A percentile compares a stretch with the other conserved stretches of the same genome.
Evolutionary conservation across 30 jellyfish, hydroid and myxozoan genomes (phyloP).

Genomic region (Turritopsis rubra): DNA sequence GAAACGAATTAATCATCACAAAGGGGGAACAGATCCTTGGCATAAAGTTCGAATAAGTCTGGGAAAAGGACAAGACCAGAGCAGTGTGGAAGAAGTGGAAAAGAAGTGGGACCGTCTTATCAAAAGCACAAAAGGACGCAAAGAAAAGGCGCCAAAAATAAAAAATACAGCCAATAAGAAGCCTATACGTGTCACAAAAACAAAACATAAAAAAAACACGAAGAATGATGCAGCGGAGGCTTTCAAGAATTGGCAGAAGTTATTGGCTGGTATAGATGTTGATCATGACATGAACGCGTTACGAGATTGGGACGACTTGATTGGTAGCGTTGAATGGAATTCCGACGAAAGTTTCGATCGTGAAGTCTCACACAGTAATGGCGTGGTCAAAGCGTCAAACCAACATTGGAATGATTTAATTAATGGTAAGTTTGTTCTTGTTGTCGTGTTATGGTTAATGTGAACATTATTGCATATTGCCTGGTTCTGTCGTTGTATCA

Average conservation of each 20-base stretch:
- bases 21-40: background rate
- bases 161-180: slow-evolving; percentile 3
- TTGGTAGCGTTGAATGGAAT: background rate
- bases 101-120: slow-evolving; percentile 18
- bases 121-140: background rate
- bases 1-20: background rate
- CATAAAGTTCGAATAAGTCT: background rate
- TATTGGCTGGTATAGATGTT: background rate
- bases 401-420: slow-evolving; percentile 29
- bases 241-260: background rate
- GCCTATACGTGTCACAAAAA: background rate
- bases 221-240: background rate
- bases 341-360: background rate
- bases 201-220: background rate
- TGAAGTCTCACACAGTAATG: background rate
- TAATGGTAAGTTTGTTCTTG: slow-evolving; percentile 20
- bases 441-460: too few species aligned
- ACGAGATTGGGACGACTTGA: slow-evolving; percentile 23
- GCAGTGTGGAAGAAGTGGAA: background rate
- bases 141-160: background rate
- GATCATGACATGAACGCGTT: slow-evolving; percentile 20
- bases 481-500: too few species aligned
- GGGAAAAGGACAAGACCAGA: background rate
- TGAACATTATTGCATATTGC: too few species aligned
- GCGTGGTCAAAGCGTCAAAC: slow-evolving; percentile 5